phyloP scores from a whole-genome alignment of 2,888 invertebrate genomes.

The Plusia festucae region DNA sequence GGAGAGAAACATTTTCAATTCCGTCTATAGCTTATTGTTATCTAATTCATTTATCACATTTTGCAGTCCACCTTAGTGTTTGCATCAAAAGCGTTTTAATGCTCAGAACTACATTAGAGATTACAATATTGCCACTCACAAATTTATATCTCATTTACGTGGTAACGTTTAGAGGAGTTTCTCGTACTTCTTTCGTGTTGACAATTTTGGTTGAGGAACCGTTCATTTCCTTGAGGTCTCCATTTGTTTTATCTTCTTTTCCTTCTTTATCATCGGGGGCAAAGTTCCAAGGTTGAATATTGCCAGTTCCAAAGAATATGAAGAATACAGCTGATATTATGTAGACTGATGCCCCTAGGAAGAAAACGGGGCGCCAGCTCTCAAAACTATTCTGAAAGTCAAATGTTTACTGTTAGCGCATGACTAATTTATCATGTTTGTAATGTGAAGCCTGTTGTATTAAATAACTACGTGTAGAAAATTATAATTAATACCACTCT shows the following conservation, averaged over 20 bases:
- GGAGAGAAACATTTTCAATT: slow-evolving; percentile 33
- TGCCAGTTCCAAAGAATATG: slow-evolving; percentile 92
- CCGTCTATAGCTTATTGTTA: slow-evolving; percentile 36
- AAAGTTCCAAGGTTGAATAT: slow-evolving; percentile 92
- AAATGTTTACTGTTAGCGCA: slow-evolving; percentile 19
- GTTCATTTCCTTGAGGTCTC: slow-evolving; percentile 70
- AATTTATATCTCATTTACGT: slow-evolving; percentile 54
- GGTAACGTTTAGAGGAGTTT: slow-evolving; percentile 75
- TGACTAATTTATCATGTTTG: not conserved
- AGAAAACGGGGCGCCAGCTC: slow-evolving; percentile 93
- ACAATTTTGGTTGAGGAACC: slow-evolving; percentile 63
- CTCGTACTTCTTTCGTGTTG: slow-evolving; percentile 73
- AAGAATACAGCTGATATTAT: slow-evolving; percentile 92
- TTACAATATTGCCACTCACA: slow-evolving; percentile 33
- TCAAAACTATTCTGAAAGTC: slow-evolving; percentile 91
- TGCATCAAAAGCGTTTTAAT: slow-evolving; percentile 32
- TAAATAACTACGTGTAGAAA: not conserved
- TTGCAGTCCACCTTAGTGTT: slow-evolving; percentile 39
- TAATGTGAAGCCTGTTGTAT: slow-evolving; percentile 3
- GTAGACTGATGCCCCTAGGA: slow-evolving; percentile 92
- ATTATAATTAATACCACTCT: not conserved
- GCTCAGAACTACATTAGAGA: slow-evolving; percentile 36
- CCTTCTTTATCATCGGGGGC: slow-evolving; percentile 62
- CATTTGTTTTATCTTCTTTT: slow-evolving; percentile 66
- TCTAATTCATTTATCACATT: slow-evolving; percentile 52